Evolutionary conservation across 2,113 vertebrate species (phyloP), one percentile per base, ranked within the genome.

Genomic region (Protomyctophum bolini): DNA sequence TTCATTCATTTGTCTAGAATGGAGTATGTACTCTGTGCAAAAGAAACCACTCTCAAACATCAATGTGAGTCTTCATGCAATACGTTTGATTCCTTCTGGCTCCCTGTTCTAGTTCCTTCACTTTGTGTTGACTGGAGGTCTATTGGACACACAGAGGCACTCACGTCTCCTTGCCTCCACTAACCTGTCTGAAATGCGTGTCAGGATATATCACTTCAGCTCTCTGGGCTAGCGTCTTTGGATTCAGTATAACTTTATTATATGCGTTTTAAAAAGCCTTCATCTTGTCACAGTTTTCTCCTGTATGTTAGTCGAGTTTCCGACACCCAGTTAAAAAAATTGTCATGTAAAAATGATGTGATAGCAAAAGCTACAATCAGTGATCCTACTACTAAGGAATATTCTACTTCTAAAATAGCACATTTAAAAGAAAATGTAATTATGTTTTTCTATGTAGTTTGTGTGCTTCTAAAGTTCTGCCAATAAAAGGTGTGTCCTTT

Each of bases 21-120:
- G 69, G 56, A 83, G 58, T 66, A 77, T 82, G 83, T 76, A 80
- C 72, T 70, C 41, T 80, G 88, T 88, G 86, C 86, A 89, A 75
- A 88, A 51, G 54, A 81, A 86, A 75, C 66, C 48, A 7, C 7
- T 63, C 29, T n/a, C 14, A 50, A 56, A 33, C 14, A 41, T 58
- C 12, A n/a, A 55, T 72, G 63, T 57, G 47, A 67, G 70, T 58
- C 61, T 51, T 59, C n/a, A 10, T 14, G 15, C 54, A n/a, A 52
- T 50, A n/a, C 58, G 68, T 7, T 45, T 49, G 21, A 28, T 73
- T 9, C 28, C 15, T 21, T 72, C 54, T 7, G 66, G 46, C 21
- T 58, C 79, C 28, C 68, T 73, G 58, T 46, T 58, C 60, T 67
- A 28, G 10, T 64, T 6, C 4, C 6, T 7, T 57, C 52, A n/a